phyloP scores from a whole-genome alignment of 2,113 vertebrate genomes.

The Hirundichthys speculiger region DNA sequence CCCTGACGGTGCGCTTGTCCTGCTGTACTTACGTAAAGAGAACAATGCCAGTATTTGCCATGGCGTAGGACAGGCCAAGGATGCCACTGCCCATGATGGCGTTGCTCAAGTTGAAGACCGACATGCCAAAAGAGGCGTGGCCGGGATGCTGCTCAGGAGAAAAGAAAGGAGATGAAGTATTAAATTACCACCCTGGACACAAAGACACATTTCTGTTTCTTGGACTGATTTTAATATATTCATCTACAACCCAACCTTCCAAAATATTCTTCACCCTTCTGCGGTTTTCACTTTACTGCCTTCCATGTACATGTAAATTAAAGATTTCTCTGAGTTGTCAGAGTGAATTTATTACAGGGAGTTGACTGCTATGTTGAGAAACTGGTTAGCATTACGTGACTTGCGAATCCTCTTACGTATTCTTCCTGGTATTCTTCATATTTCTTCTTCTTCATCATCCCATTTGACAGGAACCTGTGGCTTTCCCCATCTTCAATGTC shows the following conservation, averaged over 20 bases:
- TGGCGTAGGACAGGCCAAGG: slow-evolving; percentile 93
- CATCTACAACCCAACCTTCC: too few species aligned
- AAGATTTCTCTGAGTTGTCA: too few species aligned
- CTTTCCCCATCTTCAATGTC: slow-evolving; percentile 88
- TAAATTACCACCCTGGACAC: too few species aligned
- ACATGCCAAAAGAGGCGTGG: slow-evolving; percentile 93
- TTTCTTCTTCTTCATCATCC: slow-evolving; percentile 89
- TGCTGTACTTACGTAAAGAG: slow-evolving; percentile 88
- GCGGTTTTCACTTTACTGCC: too few species aligned
- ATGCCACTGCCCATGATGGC: slow-evolving; percentile 99
- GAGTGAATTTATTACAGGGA: too few species aligned
- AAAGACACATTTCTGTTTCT: too few species aligned
- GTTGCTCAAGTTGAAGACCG: slow-evolving; percentile 95
- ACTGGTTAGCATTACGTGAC: not conserved
- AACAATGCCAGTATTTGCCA: slow-evolving; percentile 97
- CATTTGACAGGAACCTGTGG: slow-evolving; percentile 92
- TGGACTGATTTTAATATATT: too few species aligned
- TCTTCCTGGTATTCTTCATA: slow-evolving; percentile 91
- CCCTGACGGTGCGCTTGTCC: not conserved
- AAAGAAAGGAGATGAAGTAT: not conserved
- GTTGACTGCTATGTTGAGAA: too few species aligned
- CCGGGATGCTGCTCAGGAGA: slow-evolving; percentile 85
- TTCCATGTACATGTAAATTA: too few species aligned
- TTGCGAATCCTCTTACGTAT: slow-evolving; percentile 83
- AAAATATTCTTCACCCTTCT: too few species aligned